Evolutionary conservation across 2,888 invertebrate species (phyloP).

Genomic region (Rhagonycha fulva): DNA sequence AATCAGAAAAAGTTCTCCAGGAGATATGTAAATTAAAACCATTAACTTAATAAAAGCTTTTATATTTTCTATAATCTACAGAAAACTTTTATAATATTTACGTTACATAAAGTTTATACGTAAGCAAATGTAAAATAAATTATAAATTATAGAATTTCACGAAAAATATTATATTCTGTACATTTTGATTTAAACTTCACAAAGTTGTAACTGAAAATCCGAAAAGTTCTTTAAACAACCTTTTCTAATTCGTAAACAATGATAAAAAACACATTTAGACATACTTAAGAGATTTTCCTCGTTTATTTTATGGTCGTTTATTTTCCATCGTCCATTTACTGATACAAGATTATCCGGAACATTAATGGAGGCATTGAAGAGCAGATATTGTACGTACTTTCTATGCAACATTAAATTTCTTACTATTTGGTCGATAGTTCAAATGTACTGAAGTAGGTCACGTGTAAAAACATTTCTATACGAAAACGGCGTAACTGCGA

Average conservation of each 20-base stretch:
- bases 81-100: too few relatives aligned
- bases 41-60: too few relatives aligned
- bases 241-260: not conserved
- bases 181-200: too few relatives aligned
- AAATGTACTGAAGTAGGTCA: conserved; percentile 18
- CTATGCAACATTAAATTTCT: conserved; percentile 23
- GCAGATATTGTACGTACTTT: conserved; percentile 17
- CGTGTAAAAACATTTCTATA: conserved; percentile 15
- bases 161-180: too few relatives aligned
- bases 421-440: conserved; percentile 16
- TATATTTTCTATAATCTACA: not conserved
- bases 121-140: too few relatives aligned
- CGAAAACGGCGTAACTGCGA: conserved; percentile 7
- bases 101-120: too few relatives aligned
- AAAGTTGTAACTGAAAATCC: too few relatives aligned
- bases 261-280: not conserved
- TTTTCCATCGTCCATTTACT: conserved; percentile 13
- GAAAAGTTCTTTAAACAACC: too few relatives aligned
- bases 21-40: too few relatives aligned
- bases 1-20: not conserved
- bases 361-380: conserved; percentile 15
- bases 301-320: conserved; percentile 9
- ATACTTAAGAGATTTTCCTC: not conserved
- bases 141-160: too few relatives aligned
- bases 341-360: conserved; percentile 22